Conservation (phyloP, 2,113 vertebrate genomes). For the Charina bottae region DNA sequence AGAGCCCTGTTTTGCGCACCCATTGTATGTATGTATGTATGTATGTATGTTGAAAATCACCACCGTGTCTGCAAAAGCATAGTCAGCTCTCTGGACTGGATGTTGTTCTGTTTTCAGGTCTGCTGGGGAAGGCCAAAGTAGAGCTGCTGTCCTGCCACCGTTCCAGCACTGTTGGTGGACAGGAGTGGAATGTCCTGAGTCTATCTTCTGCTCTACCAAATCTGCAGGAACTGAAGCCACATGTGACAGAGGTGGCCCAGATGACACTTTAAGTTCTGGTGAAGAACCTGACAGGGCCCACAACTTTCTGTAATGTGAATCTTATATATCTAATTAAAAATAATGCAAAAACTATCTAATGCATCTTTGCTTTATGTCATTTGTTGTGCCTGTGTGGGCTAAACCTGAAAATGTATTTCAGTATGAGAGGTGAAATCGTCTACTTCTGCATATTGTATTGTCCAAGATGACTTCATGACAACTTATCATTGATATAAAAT, state of each 20-base stretch:
- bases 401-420: not conserved
- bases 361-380: not conserved
- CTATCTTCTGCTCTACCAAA: constrained; percentile 75
- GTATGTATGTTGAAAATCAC: too few species aligned
- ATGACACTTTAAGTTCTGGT: constrained; percentile 72
- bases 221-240: constrained; percentile 75
- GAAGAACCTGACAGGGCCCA: rapidly evolving
- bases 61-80: not conserved
- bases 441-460: too few species aligned
- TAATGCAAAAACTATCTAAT: not conserved
- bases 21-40: not conserved
- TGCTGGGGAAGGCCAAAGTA: constrained; percentile 76
- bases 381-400: not conserved
- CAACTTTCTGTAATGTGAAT: not conserved
- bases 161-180: constrained; percentile 69
- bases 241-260: constrained; percentile 78
- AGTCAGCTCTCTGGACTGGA: not conserved
- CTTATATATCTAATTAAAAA: constrained; percentile 15
- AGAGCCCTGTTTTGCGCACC: not conserved
- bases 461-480: not conserved
- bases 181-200: constrained; percentile 83
- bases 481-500: not conserved
- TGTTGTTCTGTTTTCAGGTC: constrained; percentile 69
- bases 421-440: not conserved
- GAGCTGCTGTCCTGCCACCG: constrained; percentile 86